These are phyloP conservation scores for Callyntrura guangdongensis DNA, from an alignment of 2,888 invertebrate species.

Conservation along the genomic window DNA sequence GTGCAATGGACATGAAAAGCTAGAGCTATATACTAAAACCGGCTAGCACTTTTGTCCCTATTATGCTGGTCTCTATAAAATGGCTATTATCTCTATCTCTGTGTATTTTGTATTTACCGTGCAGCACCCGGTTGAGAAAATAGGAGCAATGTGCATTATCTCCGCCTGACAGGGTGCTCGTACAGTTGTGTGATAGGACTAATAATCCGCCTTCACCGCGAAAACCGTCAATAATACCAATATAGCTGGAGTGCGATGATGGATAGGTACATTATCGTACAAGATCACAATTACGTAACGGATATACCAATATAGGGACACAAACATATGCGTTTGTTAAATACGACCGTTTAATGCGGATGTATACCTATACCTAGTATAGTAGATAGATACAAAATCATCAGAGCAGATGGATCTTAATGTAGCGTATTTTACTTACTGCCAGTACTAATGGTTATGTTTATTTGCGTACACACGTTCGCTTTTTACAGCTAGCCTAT, in stretches of 20 bases:
- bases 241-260: slow-evolving; percentile 36
- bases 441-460: slow-evolving; percentile 44
- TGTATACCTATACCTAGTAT: no score
- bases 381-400: slow-evolving; percentile 8
- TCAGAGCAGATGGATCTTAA: slow-evolving; percentile 52
- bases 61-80: neutral
- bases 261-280: slow-evolving; percentile 42
- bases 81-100: slow-evolving; percentile 31
- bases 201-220: slow-evolving; percentile 57
- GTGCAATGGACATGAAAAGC: slow-evolving; percentile 48
- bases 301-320: neutral
- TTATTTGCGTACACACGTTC: slow-evolving; percentile 40
- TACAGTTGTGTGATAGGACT: slow-evolving; percentile 56
- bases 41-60: neutral
- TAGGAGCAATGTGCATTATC: slow-evolving; percentile 74
- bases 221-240: slow-evolving; percentile 56
- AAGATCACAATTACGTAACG: slow-evolving; percentile 47
- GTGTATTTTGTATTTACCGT: neutral
- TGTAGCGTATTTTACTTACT: slow-evolving; percentile 28
- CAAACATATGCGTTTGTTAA: slow-evolving; percentile 23
- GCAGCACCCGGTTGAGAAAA: neutral
- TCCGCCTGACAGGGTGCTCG: slow-evolving; percentile 68
- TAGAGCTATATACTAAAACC: neutral
- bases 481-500: slow-evolving; percentile 5
- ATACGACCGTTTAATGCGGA: slow-evolving; percentile 24